phyloP scores from a whole-genome alignment of 2,888 invertebrate genomes.

The Catonia carolina region DNA sequence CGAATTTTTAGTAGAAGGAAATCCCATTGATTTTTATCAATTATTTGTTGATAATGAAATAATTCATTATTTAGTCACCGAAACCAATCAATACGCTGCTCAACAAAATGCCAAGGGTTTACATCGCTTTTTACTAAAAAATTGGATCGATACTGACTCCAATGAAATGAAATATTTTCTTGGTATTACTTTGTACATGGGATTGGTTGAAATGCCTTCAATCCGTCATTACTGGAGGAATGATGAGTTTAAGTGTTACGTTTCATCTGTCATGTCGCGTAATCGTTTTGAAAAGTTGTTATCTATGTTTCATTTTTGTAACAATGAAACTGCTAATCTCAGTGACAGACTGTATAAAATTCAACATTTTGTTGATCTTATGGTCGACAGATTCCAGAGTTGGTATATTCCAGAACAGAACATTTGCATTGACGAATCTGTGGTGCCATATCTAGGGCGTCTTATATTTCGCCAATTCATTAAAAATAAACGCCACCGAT shows the following conservation, averaged over 20 bases:
- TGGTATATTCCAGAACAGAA: conserved; percentile 12
- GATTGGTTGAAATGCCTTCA: conserved; percentile 35
- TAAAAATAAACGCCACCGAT: conserved; percentile 15
- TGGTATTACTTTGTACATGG: conserved; percentile 37
- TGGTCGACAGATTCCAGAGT: not conserved
- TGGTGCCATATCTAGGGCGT: conserved; percentile 17
- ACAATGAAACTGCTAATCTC: conserved; percentile 1
- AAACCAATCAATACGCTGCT: conserved; percentile 19
- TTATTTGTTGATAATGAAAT: conserved; percentile 3
- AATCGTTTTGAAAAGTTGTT: conserved; percentile 13
- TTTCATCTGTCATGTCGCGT: conserved; percentile 1
- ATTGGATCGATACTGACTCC: conserved; percentile 33
- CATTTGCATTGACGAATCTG: conserved; percentile 15
- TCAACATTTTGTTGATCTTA: not conserved
- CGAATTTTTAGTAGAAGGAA: not conserved
- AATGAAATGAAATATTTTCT: conserved; percentile 36
- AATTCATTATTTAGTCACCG: conserved; percentile 10
- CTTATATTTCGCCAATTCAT: conserved; percentile 17
- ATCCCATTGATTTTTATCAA: not conserved
- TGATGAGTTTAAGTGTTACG: conserved; percentile 25
- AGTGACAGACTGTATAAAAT: conserved; percentile 10
- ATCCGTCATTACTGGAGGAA: conserved; percentile 36
- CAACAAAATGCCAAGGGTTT: not conserved
- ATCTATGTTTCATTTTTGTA: conserved; percentile 8
- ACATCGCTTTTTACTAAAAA: not conserved